Evolutionary conservation across 2,888 invertebrate species (phyloP), one percentile per base, ranked within the genome.

Genomic region (Drosophila monieri): DNA sequence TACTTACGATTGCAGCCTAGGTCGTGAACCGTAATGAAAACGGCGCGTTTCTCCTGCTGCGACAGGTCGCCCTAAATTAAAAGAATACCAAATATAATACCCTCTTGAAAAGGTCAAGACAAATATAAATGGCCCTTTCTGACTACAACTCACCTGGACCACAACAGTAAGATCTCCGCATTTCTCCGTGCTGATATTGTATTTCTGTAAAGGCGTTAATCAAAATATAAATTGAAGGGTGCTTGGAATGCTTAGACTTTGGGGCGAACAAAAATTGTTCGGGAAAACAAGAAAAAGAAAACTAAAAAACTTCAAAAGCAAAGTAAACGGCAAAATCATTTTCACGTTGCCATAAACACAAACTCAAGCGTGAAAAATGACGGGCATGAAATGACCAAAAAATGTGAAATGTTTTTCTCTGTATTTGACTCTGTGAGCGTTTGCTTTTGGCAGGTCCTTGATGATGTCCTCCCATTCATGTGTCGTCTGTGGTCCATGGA

Each of bases 21-120:
- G 91, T 97, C 97, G 92, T 97, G 97, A 0, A 97, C 96, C 30
- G 97, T 97, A 57, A 97, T 92, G 89, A 97, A 96, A 76, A 96
- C 94, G 68, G 96, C 96, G 91, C 95, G 93, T 89, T 95, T 96
- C 85, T 96, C 95, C 87, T 95, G 95, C 89, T 95, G 95, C 77
- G 94, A 94, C 80, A 96, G 91, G 91, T 96, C 96, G 64, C 97
- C 97, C 96, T 96, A 93, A 18, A 93, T 59, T 51, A 47, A 39
- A 43, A 23, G 14, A 23, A 39, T 55, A 44, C 12, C 14, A n/a
- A 15, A 53, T 27, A 21, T 18, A 21, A 12, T 8, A 10, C 21
- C 6, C 14, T 44, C n/a, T 23, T 18, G 21, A 21, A 43, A 47
- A 39, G 46, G 32, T 37, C 44, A 5, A 12, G 0, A 9, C 2